phyloP scores from a whole-genome alignment of 1,140 invertebrate genomes.

The Aphelinus certus region DNA sequence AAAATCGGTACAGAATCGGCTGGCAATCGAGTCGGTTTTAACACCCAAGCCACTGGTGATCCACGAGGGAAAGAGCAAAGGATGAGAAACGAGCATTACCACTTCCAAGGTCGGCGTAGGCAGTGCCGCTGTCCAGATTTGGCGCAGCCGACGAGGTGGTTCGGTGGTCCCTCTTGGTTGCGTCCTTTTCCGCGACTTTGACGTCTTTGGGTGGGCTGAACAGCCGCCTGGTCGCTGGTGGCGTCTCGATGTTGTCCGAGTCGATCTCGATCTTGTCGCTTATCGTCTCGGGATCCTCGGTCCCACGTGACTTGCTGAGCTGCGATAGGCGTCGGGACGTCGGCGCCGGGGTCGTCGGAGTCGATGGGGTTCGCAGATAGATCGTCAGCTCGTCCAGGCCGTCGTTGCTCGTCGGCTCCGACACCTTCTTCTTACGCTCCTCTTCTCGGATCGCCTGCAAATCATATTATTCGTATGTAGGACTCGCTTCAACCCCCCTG shows the following conservation, averaged over 20 bases:
- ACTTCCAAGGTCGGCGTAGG: slow-evolving; percentile 58
- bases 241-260: slow-evolving; percentile 90
- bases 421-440: slow-evolving; percentile 60
- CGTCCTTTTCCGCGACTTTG: slow-evolving; percentile 66
- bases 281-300: slow-evolving; percentile 61
- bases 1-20: no score
- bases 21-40: no score
- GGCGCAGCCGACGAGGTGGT: not conserved
- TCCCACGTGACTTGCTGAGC: slow-evolving; percentile 42
- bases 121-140: not conserved
- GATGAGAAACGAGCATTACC: slow-evolving; percentile 44
- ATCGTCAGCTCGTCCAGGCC: slow-evolving; percentile 70
- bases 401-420: slow-evolving; percentile 40
- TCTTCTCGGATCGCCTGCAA: slow-evolving; percentile 69
- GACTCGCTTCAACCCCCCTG: no score
- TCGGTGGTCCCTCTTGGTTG: slow-evolving; percentile 50
- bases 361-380: slow-evolving; percentile 70
- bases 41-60: no score
- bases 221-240: slow-evolving; percentile 78
- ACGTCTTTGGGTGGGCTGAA: slow-evolving; percentile 73
- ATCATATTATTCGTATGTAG: no score
- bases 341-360: slow-evolving; percentile 36
- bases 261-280: slow-evolving; percentile 85
- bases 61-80: no score
- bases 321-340: slow-evolving; percentile 51